Conservation (phyloP, 1,140 invertebrate genomes). For the Holcopasites calliopsidis region DNA sequence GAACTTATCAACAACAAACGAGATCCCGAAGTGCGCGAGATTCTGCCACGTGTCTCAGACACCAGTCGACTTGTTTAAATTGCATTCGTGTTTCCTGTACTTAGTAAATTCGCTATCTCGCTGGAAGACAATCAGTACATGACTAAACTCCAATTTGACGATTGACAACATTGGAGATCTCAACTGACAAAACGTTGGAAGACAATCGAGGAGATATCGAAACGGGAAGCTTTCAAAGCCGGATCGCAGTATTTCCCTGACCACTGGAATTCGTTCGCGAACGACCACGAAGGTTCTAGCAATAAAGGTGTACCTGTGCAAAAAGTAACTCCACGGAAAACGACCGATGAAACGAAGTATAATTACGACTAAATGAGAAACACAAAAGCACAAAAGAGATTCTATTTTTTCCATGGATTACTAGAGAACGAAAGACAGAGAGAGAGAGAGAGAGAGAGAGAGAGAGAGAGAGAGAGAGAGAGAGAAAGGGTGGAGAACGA, state of each 20-base stretch:
- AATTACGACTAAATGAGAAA: neutral
- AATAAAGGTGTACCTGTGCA: constrained; percentile 69
- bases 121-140: constrained; percentile 54
- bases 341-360: constrained; percentile 4
- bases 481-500: neutral
- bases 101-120: neutral
- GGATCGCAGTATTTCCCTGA: no score
- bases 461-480: neutral
- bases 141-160: neutral
- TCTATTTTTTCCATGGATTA: constrained; percentile 47
- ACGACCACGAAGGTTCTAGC: constrained; percentile 54
- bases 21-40: neutral
- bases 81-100: neutral
- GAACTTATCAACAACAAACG: neutral
- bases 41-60: neutral
- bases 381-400: constrained; percentile 29
- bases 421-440: neutral
- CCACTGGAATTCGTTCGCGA: constrained; percentile 8
- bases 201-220: neutral
- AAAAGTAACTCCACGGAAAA: neutral
- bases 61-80: neutral
- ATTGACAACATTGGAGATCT: neutral
- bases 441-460: no score
- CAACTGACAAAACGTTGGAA: neutral
- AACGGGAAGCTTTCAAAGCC: constrained; percentile 15